Conservation (phyloP, 1,140 invertebrate species). For the Drosophila nikananu region DNA sequence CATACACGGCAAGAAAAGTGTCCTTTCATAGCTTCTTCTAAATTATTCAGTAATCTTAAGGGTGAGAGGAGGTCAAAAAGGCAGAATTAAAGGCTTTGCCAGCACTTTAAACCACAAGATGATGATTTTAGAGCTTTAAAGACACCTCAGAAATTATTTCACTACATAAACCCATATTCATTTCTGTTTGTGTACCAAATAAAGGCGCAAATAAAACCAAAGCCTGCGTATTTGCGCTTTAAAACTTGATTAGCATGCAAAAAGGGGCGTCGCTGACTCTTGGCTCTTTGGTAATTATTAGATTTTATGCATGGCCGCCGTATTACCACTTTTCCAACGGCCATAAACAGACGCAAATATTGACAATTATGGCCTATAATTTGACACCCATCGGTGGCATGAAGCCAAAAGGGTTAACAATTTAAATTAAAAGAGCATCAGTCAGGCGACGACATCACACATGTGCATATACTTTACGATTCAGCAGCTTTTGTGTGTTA, state of each 20-base stretch:
- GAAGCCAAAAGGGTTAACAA: constrained; percentile 71
- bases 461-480: constrained; percentile 59
- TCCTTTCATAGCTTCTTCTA: background rate
- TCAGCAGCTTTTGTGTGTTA: constrained; percentile 56
- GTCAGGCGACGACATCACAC: constrained; percentile 5
- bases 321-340: constrained; percentile 17
- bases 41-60: background rate
- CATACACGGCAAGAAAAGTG: constrained; percentile 21
- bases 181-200: constrained; percentile 19
- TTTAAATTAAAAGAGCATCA: constrained; percentile 70
- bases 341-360: constrained; percentile 71
- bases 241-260: constrained; percentile 71
- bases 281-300: constrained; percentile 69
- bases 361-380: constrained; percentile 83
- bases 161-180: background rate
- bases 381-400: constrained; percentile 73
- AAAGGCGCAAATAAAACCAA: constrained; percentile 39
- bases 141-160: background rate
- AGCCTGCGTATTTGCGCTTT: constrained; percentile 58
- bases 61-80: background rate
- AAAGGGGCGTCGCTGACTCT: constrained; percentile 39
- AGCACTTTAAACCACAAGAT: background rate
- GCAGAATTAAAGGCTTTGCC: background rate
- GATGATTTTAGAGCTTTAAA: background rate
- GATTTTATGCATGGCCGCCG: constrained; percentile 69